Conservation (phyloP, 2,797 vertebrate species). For the Philypnodon macrostomus region DNA sequence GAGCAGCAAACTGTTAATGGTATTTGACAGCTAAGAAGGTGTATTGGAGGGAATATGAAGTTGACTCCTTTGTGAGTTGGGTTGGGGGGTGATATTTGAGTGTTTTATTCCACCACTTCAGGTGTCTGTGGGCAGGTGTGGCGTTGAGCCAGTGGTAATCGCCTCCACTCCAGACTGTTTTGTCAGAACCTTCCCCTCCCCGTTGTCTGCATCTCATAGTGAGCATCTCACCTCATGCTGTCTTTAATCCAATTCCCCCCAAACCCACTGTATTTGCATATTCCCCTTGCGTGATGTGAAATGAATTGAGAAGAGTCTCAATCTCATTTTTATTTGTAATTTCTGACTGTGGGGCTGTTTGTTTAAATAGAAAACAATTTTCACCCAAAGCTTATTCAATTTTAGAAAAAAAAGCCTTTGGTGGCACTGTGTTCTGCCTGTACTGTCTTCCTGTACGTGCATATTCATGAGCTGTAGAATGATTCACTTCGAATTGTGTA, state of each 20-base stretch:
- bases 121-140: slow-evolving; percentile 49
- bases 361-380: slow-evolving; percentile 67
- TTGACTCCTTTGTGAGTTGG: slow-evolving; percentile 52
- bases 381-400: slow-evolving; percentile 65
- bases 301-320: slow-evolving; percentile 63
- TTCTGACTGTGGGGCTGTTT: slow-evolving; percentile 67
- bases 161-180: slow-evolving; percentile 47
- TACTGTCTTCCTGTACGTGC: slow-evolving; percentile 14
- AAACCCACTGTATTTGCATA: slow-evolving; percentile 58
- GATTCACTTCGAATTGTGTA: slow-evolving; percentile 27
- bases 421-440: slow-evolving; percentile 22
- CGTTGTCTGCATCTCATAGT: slow-evolving; percentile 44
- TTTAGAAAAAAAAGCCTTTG: slow-evolving; percentile 34
- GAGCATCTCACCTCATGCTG: slow-evolving; percentile 60
- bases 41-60: slow-evolving; percentile 45
- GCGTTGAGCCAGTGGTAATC: slow-evolving; percentile 58
- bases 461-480: not conserved
- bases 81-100: slow-evolving; percentile 22
- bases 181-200: slow-evolving; percentile 31
- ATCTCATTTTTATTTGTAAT: slow-evolving; percentile 68
- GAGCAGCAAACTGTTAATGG: slow-evolving; percentile 58
- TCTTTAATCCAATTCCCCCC: slow-evolving; percentile 71
- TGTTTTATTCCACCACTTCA: slow-evolving; percentile 32
- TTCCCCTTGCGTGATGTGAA: slow-evolving; percentile 63
- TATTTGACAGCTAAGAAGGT: slow-evolving; percentile 51